Evolutionary conservation across 1,140 invertebrate genomes (phyloP), one percentile per base, ranked within the genome.

Genomic region (Chrysomallon squamiferum): DNA sequence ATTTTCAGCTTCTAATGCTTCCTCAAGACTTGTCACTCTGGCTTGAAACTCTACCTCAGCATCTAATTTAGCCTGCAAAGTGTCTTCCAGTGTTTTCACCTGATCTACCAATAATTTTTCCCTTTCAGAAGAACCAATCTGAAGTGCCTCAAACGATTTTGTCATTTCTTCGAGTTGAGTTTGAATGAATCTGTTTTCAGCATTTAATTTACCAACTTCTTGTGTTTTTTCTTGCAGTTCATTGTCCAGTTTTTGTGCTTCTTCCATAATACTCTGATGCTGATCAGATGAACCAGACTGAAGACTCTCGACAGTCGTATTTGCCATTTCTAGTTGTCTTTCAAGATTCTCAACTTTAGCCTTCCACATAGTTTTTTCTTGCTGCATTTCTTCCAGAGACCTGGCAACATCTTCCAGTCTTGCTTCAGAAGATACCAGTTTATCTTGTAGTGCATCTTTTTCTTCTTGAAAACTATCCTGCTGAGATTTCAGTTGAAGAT

Each of bases 381-480:
- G 11, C 13, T 35, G 22, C 29, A 30, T 32, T 29, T 63, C 61
- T 27, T 57, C 20, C 45, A 52, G 52, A 22, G 63, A 45, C 2
- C 22, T 38, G 22, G 43, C 38, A n/a, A 62, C 1, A 13, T 62
- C 49, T 58, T 58, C 64, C 22, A 68, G 5, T 29, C 9, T 13
- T 0, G 54, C n/a, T 47, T 65, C 57, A 13, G 61, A 47, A 13
- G 9, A 15, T 6, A 18, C 3, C 1, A 57, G 0, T 9, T 58
- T 47, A 18, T 59, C 64, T 25, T 7, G 15, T 18, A 65, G 18
- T 22, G 43, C 30, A 22, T 59, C 29, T 15, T 29, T 22, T 27
- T 65, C 64, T 27, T 56, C 33, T 2, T 60, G 25, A 11, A 59
- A 18, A 20, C 33, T 49, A 29, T 62, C 60, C 15, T 50, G 22